Evolutionary conservation across 2,888 invertebrate genomes (phyloP).

Genomic region (Sphaerophoria rueppellii): DNA sequence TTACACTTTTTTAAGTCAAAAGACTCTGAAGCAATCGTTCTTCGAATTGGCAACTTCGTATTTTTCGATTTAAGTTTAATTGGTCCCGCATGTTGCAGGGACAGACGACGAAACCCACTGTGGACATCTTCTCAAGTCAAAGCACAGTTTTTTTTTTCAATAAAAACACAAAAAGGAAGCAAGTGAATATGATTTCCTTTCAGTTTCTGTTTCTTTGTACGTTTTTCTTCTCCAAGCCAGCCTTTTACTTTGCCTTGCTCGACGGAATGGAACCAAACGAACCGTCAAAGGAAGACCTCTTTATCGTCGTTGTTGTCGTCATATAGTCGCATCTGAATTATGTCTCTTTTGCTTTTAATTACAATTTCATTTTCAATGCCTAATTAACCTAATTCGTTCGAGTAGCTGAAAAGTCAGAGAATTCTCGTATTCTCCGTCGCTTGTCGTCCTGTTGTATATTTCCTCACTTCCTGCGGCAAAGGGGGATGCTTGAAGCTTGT

Average conservation of each 20-base stretch:
- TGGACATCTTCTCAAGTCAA: neutral
- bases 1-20: too few relatives aligned
- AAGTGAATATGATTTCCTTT: slow-evolving; percentile 64
- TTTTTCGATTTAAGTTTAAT: neutral
- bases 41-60: too few relatives aligned
- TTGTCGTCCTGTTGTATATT: neutral
- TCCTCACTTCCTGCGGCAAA: neutral
- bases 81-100: slow-evolving; percentile 8
- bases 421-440: neutral
- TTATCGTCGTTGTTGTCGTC: slow-evolving; percentile 30
- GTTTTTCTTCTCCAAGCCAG: neutral
- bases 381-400: slow-evolving; percentile 71
- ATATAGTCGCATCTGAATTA: slow-evolving; percentile 59
- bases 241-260: neutral
- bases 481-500: neutral
- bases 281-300: slow-evolving; percentile 45
- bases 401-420: slow-evolving; percentile 58
- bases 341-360: slow-evolving; percentile 70
- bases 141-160: slow-evolving; percentile 37
- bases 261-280: neutral
- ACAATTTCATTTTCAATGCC: slow-evolving; percentile 72
- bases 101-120: neutral
- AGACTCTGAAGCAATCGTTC: too few relatives aligned
- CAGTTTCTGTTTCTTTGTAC: slow-evolving; percentile 3
- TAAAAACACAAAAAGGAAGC: slow-evolving; percentile 42